Evolutionary conservation across 1,140 invertebrate species (phyloP).

Genomic region (Hypothenemus hampei): DNA sequence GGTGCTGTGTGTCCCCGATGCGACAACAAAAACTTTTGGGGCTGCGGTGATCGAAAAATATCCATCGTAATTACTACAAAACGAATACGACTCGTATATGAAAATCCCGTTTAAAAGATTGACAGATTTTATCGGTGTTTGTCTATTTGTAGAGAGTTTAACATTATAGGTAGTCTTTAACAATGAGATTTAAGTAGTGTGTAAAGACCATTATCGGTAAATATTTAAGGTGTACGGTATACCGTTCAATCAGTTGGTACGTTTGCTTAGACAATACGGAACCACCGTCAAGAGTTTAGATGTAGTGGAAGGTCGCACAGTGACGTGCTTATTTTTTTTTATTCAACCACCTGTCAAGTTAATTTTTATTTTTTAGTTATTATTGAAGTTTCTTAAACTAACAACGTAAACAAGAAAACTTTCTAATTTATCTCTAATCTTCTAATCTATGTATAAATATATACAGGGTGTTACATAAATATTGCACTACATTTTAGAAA

Average conservation of each 20-base stretch:
- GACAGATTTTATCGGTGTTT: conserved; percentile 33
- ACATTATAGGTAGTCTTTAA: conserved; percentile 35
- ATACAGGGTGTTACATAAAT: too few species aligned
- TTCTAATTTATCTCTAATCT: too few species aligned
- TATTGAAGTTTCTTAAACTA: too few species aligned
- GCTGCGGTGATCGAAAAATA: neutral
- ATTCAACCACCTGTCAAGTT: too few species aligned
- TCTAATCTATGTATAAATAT: too few species aligned
- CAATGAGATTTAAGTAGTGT: conserved; percentile 35
- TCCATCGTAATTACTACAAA: conserved; percentile 3
- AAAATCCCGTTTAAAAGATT: conserved; percentile 18
- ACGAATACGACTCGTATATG: conserved; percentile 9
- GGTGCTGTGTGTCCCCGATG: too few species aligned
- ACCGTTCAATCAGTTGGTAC: conserved; percentile 16
- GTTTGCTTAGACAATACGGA: conserved; percentile 22
- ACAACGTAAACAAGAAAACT: too few species aligned
- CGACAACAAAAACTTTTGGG: too few species aligned
- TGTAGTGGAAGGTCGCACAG: too few species aligned
- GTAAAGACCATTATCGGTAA: conserved; percentile 37
- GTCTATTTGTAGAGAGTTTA: conserved; percentile 32
- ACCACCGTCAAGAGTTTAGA: conserved; percentile 11
- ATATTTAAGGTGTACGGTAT: conserved; percentile 33
- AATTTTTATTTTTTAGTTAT: too few species aligned
- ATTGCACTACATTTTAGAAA: too few species aligned
- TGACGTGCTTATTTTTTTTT: too few species aligned